Percentiles rank a stretch among this genome's conserved stretches.
phyloP scores from a whole-genome alignment of 1,140 invertebrate genomes.

The Leptinotarsa undecemlineata region DNA sequence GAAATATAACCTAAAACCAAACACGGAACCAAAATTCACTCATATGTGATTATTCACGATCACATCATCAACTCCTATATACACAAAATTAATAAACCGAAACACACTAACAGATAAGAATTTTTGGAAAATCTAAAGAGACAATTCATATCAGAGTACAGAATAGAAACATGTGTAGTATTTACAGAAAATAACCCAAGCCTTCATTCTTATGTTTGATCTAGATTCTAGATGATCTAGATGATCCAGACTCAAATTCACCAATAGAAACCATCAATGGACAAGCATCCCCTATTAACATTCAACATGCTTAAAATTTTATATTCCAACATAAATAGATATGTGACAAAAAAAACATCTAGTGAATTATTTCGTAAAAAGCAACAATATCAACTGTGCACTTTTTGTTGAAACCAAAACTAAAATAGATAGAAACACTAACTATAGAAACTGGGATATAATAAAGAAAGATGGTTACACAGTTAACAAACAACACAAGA shows the following conservation, averaged over 20 bases:
- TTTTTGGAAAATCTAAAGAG: slow-evolving; percentile 10
- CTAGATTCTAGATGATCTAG: slow-evolving; percentile 14
- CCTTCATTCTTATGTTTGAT: slow-evolving; percentile 27
- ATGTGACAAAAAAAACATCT: not conserved
- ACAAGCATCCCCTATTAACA: not conserved
- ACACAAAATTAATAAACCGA: slow-evolving; percentile 6
- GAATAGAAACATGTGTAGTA: slow-evolving; percentile 14
- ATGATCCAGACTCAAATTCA: not conserved
- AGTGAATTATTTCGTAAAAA: not conserved
- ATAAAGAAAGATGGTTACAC: too few relatives aligned
- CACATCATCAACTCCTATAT: slow-evolving; percentile 26
- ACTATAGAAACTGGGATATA: not conserved
- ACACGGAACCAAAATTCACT: not conserved
- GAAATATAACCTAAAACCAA: slow-evolving; percentile 1
- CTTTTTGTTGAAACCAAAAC: not conserved
- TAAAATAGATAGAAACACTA: not conserved
- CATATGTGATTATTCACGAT: slow-evolving; percentile 23
- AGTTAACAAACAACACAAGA: too few relatives aligned
- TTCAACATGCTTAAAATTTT: slow-evolving; percentile 2
- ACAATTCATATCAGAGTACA: slow-evolving; percentile 17
- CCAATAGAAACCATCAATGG: slow-evolving; percentile 16
- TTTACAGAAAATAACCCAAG: slow-evolving; percentile 18
- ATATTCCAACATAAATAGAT: not conserved
- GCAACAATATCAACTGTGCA: not conserved
- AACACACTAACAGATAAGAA: slow-evolving; percentile 20